These are phyloP conservation scores for Polylopha cassiicola DNA, from an alignment of 2,888 invertebrate genomes.

Conservation along the genomic window DNA sequence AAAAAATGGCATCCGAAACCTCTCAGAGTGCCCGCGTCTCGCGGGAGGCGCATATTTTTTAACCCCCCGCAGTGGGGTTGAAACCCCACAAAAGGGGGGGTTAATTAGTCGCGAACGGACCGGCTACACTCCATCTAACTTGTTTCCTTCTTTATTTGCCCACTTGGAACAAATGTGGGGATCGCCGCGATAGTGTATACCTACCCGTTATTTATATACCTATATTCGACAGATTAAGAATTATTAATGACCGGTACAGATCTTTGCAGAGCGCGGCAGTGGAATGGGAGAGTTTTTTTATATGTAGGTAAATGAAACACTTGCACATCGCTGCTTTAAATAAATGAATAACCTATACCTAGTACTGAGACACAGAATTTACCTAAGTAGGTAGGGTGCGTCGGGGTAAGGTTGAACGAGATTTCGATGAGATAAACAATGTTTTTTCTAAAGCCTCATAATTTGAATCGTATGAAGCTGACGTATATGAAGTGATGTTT, in stretches of 20 bases:
- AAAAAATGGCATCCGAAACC: slow-evolving; percentile 10
- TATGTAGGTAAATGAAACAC: background rate
- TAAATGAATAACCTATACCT: too few species aligned
- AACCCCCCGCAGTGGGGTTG: slow-evolving; percentile 37
- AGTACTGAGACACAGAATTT: too few species aligned
- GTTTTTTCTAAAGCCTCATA: too few species aligned
- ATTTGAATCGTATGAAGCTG: too few species aligned
- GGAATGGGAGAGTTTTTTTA: slow-evolving; percentile 1
- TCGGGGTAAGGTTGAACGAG: too few species aligned
- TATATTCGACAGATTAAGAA: slow-evolving; percentile 19
- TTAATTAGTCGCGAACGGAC: slow-evolving; percentile 76
- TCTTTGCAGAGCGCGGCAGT: slow-evolving; percentile 1
- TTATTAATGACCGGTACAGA: slow-evolving; percentile 23
- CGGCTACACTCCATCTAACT: slow-evolving; percentile 72
- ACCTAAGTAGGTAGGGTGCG: too few species aligned
- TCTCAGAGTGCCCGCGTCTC: slow-evolving; percentile 36
- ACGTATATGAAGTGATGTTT: too few species aligned
- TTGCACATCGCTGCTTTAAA: too few species aligned
- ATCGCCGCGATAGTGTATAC: slow-evolving; percentile 17
- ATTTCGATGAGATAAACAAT: too few species aligned
- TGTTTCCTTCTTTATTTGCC: slow-evolving; percentile 75
- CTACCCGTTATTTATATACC: background rate
- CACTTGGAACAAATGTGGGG: slow-evolving; percentile 72
- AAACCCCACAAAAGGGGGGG: slow-evolving; percentile 44
- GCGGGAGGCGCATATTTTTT: slow-evolving; percentile 66